These are phyloP conservation scores for Cyanoliseus patagonus DNA, from an alignment of 2,113 vertebrate genomes.

Conservation along the genomic window DNA sequence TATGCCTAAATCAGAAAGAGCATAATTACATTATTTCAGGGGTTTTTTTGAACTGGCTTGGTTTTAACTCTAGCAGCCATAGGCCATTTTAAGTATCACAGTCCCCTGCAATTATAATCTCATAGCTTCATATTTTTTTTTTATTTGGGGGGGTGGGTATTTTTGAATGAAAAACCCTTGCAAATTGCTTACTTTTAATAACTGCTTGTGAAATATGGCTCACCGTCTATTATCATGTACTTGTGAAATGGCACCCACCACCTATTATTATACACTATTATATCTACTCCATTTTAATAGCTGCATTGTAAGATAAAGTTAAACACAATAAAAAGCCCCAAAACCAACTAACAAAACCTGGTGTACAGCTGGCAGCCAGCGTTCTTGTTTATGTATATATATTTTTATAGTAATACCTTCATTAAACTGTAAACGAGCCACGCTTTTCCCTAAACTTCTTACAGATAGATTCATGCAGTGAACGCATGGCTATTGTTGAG, in stretches of 20 bases:
- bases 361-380: not conserved
- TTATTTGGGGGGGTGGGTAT: not conserved
- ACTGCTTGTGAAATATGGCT: not conserved
- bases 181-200: not conserved
- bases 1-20: not conserved
- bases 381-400: not conserved
- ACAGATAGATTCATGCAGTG: not conserved
- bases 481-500: not conserved
- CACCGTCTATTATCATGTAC: not conserved
- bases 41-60: not conserved
- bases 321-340: accelerated
- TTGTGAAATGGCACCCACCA: not conserved
- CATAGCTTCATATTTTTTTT: not conserved
- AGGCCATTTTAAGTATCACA: not conserved
- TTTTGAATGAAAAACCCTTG: not conserved
- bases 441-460: not conserved
- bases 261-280: not conserved
- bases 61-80: not conserved
- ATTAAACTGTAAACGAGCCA: not conserved
- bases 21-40: not conserved
- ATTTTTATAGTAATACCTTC: not conserved
- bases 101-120: not conserved
- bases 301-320: not conserved
- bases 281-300: not conserved
- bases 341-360: not conserved